phyloP scores from a whole-genome alignment of 2,113 vertebrate species.

The Onychostruthus taczanowskii region DNA sequence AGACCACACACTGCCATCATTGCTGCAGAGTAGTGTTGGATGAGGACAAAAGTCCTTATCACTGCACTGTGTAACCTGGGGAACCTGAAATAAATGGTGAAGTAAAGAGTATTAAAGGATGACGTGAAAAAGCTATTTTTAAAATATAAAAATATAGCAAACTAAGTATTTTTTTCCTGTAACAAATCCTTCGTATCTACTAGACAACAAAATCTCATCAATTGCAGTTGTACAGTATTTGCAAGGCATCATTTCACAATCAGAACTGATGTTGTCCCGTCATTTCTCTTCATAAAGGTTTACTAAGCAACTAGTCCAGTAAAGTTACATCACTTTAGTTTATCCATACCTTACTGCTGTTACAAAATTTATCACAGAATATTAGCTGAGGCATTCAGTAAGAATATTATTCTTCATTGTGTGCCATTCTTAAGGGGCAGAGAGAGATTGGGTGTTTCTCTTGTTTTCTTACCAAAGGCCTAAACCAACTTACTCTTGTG shows the following conservation, averaged over 20 bases:
- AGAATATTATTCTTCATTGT: background rate
- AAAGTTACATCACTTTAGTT: background rate
- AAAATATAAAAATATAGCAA: background rate
- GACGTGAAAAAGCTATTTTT: background rate
- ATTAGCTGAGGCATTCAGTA: background rate
- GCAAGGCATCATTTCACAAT: background rate
- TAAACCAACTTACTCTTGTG: background rate
- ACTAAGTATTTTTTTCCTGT: background rate
- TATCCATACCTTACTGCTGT: background rate
- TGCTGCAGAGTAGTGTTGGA: conserved; percentile 93
- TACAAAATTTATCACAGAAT: background rate
- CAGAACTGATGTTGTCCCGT: background rate
- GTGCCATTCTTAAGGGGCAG: background rate
- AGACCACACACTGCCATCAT: conserved; percentile 89
- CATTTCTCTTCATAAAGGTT: background rate
- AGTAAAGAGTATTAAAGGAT: background rate
- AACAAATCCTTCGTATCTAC: background rate
- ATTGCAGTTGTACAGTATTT: background rate
- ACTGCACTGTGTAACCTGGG: conserved; percentile 93
- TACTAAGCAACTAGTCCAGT: background rate
- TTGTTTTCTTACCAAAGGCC: background rate
- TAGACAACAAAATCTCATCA: background rate
- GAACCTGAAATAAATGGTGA: conserved; percentile 79
- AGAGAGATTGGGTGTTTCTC: background rate
- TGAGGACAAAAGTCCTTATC: conserved; percentile 91